Evolutionary conservation across 2,113 vertebrate genomes (phyloP).

Genomic region (Seriola quinqueradiata): DNA sequence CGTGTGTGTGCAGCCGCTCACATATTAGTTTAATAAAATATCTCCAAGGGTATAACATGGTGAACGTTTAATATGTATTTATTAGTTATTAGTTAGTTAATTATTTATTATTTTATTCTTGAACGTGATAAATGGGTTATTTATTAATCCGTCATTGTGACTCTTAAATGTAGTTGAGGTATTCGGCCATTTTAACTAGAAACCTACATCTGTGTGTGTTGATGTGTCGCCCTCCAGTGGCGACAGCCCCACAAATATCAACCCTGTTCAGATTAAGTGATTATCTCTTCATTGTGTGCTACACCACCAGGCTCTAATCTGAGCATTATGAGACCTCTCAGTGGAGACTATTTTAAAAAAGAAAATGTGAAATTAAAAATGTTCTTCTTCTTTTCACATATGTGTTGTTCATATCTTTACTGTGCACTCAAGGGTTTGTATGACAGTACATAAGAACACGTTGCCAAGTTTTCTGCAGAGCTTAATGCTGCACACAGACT

Average conservation of each 20-base stretch:
- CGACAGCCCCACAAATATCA: not conserved
- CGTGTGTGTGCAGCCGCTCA: not conserved
- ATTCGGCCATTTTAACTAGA: constrained; percentile 37
- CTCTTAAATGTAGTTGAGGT: not conserved
- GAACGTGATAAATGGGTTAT: not conserved
- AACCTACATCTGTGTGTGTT: not conserved
- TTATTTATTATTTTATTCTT: not conserved
- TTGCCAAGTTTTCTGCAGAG: not conserved
- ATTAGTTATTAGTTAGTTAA: no score
- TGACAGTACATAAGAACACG: not conserved
- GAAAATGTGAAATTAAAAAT: not conserved
- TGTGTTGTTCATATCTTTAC: not conserved
- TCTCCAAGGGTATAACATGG: not conserved
- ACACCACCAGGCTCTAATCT: not conserved
- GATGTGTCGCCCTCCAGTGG: constrained; percentile 51
- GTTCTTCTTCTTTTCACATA: no score
- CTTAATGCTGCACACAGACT: no score
- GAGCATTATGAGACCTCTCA: not conserved
- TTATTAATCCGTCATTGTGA: not conserved
- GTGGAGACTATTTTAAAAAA: not conserved
- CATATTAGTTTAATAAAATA: not conserved
- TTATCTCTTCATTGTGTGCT: not conserved
- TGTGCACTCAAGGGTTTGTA: not conserved
- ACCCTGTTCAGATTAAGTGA: not conserved
- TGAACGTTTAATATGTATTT: not conserved